Percentiles rank a stretch among this genome's conserved stretches.
phyloP scores from a whole-genome alignment of 2,888 invertebrate genomes.

The Neuroscelio doddi region DNA sequence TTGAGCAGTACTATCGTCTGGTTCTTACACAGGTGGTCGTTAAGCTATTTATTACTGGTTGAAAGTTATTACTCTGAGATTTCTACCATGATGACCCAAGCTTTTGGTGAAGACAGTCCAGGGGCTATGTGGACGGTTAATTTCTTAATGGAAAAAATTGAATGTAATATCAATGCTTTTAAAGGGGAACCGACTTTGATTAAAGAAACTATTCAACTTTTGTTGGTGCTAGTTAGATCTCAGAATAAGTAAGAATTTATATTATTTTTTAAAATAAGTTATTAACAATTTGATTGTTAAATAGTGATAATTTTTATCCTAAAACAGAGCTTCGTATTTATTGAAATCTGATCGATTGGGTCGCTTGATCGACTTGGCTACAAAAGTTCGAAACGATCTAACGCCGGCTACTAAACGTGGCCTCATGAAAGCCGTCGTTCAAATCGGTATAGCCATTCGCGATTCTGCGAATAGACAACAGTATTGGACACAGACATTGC shows the following conservation, averaged over 20 bases:
- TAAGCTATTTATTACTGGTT: slow-evolving; percentile 78
- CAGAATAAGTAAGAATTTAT: slow-evolving; percentile 72
- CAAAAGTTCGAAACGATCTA: slow-evolving; percentile 74
- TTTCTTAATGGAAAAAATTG: slow-evolving; percentile 79
- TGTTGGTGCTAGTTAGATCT: slow-evolving; percentile 74
- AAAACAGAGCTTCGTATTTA: slow-evolving; percentile 74
- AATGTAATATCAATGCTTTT: slow-evolving; percentile 77
- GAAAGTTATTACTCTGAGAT: slow-evolving; percentile 73
- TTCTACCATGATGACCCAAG: slow-evolving; percentile 76
- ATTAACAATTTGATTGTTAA: not conserved
- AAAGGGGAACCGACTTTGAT: slow-evolving; percentile 77
- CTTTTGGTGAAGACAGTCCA: slow-evolving; percentile 80
- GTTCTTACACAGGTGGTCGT: slow-evolving; percentile 85
- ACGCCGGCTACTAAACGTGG: slow-evolving; percentile 78
- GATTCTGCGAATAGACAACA: slow-evolving; percentile 54
- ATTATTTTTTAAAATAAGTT: slow-evolving; percentile 2
- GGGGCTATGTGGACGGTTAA: slow-evolving; percentile 78
- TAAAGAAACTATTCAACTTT: slow-evolving; percentile 77
- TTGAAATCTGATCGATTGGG: slow-evolving; percentile 76
- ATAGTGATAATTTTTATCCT: slow-evolving; percentile 46
- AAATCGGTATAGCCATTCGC: slow-evolving; percentile 75
- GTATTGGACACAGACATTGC: slow-evolving; percentile 59
- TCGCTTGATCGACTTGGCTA: slow-evolving; percentile 74
- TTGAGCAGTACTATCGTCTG: slow-evolving; percentile 84
- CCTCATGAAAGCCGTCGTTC: slow-evolving; percentile 82